Percentiles rank a stretch among this genome's conserved stretches.
These are phyloP conservation scores for Eristalinus aeneus DNA, from an alignment of 2,888 invertebrate genomes.

Conservation along the genomic window DNA sequence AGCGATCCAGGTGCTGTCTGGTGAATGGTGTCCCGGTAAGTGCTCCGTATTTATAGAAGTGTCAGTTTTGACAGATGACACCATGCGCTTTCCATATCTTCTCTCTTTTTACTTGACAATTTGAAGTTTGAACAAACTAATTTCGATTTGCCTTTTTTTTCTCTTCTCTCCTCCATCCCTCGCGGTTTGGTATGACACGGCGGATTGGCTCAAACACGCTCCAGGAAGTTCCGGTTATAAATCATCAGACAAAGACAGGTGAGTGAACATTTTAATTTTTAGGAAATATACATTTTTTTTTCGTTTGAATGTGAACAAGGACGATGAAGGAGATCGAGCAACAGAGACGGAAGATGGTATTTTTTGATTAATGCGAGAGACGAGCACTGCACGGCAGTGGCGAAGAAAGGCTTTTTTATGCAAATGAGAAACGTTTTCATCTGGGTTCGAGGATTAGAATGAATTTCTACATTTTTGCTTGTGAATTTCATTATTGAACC, in stretches of 20 bases:
- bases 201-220: constrained; percentile 74
- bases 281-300: constrained; percentile 68
- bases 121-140: constrained; percentile 66
- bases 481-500: constrained; percentile 8
- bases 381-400: not conserved
- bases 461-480: not conserved
- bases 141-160: constrained; percentile 31
- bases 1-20: not conserved
- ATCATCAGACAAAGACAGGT: constrained; percentile 92
- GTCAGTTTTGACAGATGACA: constrained; percentile 56
- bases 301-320: not conserved
- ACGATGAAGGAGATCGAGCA: not conserved
- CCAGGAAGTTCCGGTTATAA: constrained; percentile 91
- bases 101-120: not conserved
- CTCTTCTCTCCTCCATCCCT: constrained; percentile 51
- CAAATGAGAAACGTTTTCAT: constrained; percentile 33
- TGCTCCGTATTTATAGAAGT: constrained; percentile 44
- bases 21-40: not conserved
- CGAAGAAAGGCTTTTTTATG: constrained; percentile 10
- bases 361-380: constrained; percentile 51
- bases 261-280: constrained; percentile 78
- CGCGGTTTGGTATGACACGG: not conserved
- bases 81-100: constrained; percentile 31
- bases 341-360: not conserved
- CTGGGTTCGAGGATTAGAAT: constrained; percentile 19